Evolutionary conservation across 2,888 invertebrate species (phyloP), one percentile per base, ranked within the genome.

Genomic region (Sarcophaga subvicina): DNA sequence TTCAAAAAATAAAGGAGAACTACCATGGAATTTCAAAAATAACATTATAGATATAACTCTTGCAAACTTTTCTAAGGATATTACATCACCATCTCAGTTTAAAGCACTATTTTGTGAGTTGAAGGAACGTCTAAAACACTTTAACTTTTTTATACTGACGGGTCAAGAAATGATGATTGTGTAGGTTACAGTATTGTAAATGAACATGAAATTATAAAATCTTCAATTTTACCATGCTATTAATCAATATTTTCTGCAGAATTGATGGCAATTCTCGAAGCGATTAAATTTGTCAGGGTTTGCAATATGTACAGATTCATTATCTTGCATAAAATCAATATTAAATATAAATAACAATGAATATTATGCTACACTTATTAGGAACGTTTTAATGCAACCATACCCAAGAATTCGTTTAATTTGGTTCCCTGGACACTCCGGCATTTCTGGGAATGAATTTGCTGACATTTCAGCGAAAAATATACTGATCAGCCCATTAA

Each of bases 221-320:
- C 45, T 4, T 62, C 62, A 45, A 2, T 63, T 47, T 45, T 63
- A 62, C 47, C 47, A 3, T 49, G 8, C 22, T 47, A 63, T 22
- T 47, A 49, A 20, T 47, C 73, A 22, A 63, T 75, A 5, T 63
- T 47, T 49, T 75, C 73, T 45, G 73, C 73, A 5, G 63, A 75
- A 64, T 4, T 75, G 4, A 75, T 75, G 0, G 73, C 63, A 22
- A 63, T 75, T 8, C 3, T 25, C 2, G 25, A 25, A 25, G 27
- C 27, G 4, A 27, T 27, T 27, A 25, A 25, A 25, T 25, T 25
- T 25, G 25, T 25, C 25, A 25, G 25, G 1, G 25, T 73, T 45
- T 45, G 25, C 22, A 17, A 72, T 72, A 25, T 72, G 60, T 47
- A 45, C 73, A 8, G 62, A 73, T 11, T 62, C 73, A 4, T n/a